Percentiles rank a stretch among this genome's conserved stretches.
These are phyloP conservation scores for Sorex maritimensis DNA, from an alignment of 2,797 vertebrate genomes.

Conservation along the genomic window DNA sequence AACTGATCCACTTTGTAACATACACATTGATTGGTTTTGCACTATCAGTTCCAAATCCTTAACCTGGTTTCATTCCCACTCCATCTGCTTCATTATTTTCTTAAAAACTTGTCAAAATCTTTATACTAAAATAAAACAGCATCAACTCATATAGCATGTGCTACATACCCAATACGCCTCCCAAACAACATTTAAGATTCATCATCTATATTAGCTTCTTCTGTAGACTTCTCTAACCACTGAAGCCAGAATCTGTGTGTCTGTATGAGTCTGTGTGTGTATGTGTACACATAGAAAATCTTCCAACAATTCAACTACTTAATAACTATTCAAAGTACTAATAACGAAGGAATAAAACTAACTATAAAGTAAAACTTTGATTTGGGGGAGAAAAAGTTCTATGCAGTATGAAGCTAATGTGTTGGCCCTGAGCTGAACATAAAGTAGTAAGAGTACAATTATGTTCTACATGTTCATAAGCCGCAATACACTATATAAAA, in stretches of 20 bases:
- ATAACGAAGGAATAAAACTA: constrained; percentile 36
- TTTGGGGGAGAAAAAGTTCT: constrained; percentile 66
- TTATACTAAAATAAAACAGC: background rate
- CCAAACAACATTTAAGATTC: background rate
- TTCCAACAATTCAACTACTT: background rate
- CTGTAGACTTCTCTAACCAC: background rate
- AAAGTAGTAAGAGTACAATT: constrained; percentile 82
- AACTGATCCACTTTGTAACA: background rate
- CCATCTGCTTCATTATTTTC: constrained; percentile 30
- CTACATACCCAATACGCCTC: background rate
- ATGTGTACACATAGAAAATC: background rate
- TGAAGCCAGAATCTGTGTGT: background rate
- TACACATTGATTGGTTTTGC: background rate
- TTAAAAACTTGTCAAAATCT: constrained; percentile 14
- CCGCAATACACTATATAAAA: constrained; percentile 66
- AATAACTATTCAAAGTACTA: constrained; percentile 8
- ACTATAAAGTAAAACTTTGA: constrained; percentile 16
- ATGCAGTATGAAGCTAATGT: constrained; percentile 69
- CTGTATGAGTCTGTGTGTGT: background rate
- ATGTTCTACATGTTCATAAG: constrained; percentile 72
- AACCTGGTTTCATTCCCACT: background rate
- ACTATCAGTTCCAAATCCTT: background rate
- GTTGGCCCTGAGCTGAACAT: constrained; percentile 63
- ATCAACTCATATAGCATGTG: background rate
- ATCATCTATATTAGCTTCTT: background rate